Evolutionary conservation across 2,113 vertebrate genomes (phyloP).

Genomic region (Murina feae): DNA sequence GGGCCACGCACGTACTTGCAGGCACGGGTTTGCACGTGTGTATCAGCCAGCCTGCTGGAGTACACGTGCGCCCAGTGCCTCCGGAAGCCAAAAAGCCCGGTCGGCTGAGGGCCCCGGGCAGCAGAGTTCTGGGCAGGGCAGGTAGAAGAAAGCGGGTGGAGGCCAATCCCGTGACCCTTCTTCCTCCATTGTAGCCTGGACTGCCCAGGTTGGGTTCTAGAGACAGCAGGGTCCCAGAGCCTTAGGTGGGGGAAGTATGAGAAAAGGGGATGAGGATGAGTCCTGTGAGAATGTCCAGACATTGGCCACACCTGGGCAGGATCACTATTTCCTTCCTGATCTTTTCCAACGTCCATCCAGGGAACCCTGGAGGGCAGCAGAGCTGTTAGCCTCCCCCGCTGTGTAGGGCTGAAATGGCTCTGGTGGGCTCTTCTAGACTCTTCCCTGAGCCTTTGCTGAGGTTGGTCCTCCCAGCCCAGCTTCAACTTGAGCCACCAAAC

Average conservation of each 20-base stretch:
- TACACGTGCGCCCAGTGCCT: constrained; percentile 53
- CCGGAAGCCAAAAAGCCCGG: constrained; percentile 28
- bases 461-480: not conserved
- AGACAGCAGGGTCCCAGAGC: not conserved
- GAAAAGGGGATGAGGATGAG: not conserved
- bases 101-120: not conserved
- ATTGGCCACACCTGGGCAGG: not conserved
- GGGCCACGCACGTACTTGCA: not conserved
- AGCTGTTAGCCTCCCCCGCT: not conserved
- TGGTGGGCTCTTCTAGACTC: too few species aligned
- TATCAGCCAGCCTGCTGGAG: constrained; percentile 39
- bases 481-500: not conserved
- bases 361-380: not conserved
- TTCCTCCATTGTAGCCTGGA: not conserved
- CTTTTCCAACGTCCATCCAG: not conserved
- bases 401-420: not conserved
- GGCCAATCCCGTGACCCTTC: not conserved
- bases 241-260: not conserved
- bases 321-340: not conserved
- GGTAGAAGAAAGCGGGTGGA: not conserved
- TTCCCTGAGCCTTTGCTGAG: not conserved
- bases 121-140: not conserved
- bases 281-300: not conserved
- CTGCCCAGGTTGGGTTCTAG: not conserved
- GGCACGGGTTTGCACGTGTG: constrained; percentile 52